Base-by-base conservation (phyloP, 1,140 invertebrate species). In the Neodiprion pinetum region DNA sequence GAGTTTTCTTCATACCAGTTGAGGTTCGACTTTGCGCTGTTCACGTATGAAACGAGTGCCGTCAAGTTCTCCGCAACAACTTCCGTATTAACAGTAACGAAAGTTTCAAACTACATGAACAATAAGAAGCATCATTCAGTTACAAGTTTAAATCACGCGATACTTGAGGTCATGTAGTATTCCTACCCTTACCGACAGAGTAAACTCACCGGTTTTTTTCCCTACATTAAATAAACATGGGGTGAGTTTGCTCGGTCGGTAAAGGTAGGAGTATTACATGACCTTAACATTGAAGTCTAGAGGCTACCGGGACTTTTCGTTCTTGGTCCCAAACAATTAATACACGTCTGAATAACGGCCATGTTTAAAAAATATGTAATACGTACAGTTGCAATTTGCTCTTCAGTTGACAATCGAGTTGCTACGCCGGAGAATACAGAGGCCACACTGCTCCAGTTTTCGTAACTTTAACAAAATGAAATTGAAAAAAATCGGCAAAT, bases 371-470 rank as follows among this genome's bases (percentile, higher is more conserved):
- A 10, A 68, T 65, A 14, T 74, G 68, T 49, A 49, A 69, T 75
- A 69, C 48, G 48, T 80, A 87, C 84, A 72, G 81, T 79, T 1
- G 74, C 0, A 17, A 82, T 74, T 79, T 85, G 80, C 0, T 74
- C 23, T 11, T 21, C 0, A 0, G 72, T 80, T 0, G 85, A 80
- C n/a, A 86, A 68, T 40, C 74, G 71, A 12, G 61, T 50, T 49
- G 81, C 80, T n/a, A 85, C 12, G 9, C 74, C 77, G 0, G 68
- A 72, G 53, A 86, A 77, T n/a, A 82, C 67, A 17, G 67, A 49
- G 48, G 28, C 72, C 1, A 86, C 74, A 5, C 72, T 72, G 3
- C 75, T 21, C 84, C 83, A 84, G 5, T 74, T 79, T 7, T 74
- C 79, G 23, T 81, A 83, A 74, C 85, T 86, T 50, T 69, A 68